Conservation (phyloP, 2,797 vertebrate species). For the Sciurus vulgaris region DNA sequence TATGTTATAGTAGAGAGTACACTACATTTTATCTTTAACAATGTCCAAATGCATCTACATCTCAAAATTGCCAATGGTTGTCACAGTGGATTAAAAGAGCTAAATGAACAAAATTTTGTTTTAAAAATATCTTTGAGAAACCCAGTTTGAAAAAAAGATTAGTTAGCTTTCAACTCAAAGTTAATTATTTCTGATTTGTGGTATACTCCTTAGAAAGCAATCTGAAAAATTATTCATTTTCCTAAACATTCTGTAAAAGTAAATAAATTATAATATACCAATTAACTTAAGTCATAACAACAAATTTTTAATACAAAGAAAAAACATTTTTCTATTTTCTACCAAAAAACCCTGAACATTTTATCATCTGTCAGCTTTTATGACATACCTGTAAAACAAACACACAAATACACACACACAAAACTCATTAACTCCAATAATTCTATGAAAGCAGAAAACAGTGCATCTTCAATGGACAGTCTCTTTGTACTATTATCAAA, state of each 20-base stretch:
- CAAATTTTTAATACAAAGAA: conserved; percentile 54
- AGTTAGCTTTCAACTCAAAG: conserved; percentile 55
- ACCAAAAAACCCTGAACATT: background rate
- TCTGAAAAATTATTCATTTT: conserved; percentile 18
- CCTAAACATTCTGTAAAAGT: conserved; percentile 52
- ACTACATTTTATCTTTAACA: conserved; percentile 52
- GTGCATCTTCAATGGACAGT: background rate
- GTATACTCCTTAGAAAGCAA: conserved; percentile 13
- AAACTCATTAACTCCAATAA: background rate
- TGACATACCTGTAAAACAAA: background rate
- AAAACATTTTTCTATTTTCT: conserved; percentile 27
- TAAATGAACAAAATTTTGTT: background rate
- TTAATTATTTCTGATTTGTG: conserved; percentile 40
- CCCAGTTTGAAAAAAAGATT: background rate
- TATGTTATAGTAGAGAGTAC: background rate
- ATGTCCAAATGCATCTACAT: conserved; percentile 30
- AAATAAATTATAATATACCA: conserved; percentile 24
- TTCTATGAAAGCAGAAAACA: background rate
- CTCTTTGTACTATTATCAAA: background rate
- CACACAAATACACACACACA: conserved; percentile 1
- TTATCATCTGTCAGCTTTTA: conserved; percentile 49
- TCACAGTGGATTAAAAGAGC: background rate
- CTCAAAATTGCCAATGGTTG: conserved; percentile 27
- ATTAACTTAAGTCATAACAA: background rate
- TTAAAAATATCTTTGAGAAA: conserved; percentile 62